Conservation (phyloP, 2,888 invertebrate genomes). For the Entomobrya multifasciata region DNA sequence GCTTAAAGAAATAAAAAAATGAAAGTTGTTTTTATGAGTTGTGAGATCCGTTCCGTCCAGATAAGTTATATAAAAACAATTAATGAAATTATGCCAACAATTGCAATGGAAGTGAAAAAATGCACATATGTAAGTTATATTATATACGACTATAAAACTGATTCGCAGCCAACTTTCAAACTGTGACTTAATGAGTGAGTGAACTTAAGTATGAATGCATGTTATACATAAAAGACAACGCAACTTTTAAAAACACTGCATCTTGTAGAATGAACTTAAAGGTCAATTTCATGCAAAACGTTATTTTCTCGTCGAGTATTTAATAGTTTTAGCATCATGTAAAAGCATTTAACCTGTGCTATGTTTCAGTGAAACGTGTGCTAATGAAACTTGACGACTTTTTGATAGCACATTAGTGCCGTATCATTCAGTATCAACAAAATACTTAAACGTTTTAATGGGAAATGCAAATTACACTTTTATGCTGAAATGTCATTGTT, state of each 20-base stretch:
- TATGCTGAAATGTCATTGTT: neutral
- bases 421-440: neutral
- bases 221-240: neutral
- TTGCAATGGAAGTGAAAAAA: neutral
- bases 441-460: constrained; percentile 7
- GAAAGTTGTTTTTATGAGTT: constrained; percentile 54
- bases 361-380: constrained; percentile 9
- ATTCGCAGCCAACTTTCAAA: constrained; percentile 46
- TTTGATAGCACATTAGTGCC: constrained; percentile 38
- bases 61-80: constrained; percentile 37
- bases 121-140: no score
- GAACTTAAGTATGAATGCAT: constrained; percentile 5
- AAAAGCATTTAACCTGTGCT: constrained; percentile 18
- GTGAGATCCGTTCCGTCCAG: constrained; percentile 48
- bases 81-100: constrained; percentile 22
- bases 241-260: constrained; percentile 1
- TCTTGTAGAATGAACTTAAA: constrained; percentile 30
- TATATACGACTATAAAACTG: constrained; percentile 7
- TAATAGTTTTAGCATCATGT: constrained; percentile 9
- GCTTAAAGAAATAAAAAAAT: constrained; percentile 48
- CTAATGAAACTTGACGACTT: constrained; percentile 62
- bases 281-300: constrained; percentile 50
- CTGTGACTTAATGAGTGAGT: constrained; percentile 2
- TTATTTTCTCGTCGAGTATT: constrained; percentile 26
- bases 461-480: constrained; percentile 37